Percentiles rank a stretch among this genome's conserved stretches.
Conservation (phyloP, 2,888 invertebrate genomes). For the Orthosia incerta region DNA sequence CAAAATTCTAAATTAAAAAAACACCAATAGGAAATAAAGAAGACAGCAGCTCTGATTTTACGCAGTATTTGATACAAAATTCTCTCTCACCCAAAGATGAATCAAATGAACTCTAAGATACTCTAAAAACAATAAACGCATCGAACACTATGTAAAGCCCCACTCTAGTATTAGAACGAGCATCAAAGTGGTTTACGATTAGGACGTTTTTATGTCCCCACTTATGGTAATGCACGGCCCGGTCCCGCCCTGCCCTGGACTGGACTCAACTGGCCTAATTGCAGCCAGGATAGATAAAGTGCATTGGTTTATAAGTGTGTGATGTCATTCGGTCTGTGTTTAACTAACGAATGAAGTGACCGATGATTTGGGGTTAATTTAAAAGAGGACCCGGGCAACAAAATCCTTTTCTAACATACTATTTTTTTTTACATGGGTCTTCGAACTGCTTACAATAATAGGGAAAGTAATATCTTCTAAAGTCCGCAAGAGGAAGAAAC, state of each 20-base stretch:
- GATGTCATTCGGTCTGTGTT: constrained; percentile 65
- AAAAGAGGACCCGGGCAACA: constrained; percentile 19
- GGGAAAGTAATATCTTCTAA: not conserved
- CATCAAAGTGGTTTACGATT: constrained; percentile 71
- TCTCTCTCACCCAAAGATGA: not conserved
- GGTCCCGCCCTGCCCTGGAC: constrained; percentile 46
- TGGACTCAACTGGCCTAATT: constrained; percentile 67
- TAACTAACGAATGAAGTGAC: constrained; percentile 52
- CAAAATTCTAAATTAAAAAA: not conserved
- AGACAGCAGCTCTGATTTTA: too few species aligned
- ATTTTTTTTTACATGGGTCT: not conserved
- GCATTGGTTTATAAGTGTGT: constrained; percentile 74
- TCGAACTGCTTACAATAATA: not conserved
- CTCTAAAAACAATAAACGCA: constrained; percentile 53
- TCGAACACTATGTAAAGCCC: constrained; percentile 46
- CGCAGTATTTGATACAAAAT: not conserved
- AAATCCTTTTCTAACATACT: not conserved
- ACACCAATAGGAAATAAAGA: too few species aligned
- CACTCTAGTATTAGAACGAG: constrained; percentile 53
- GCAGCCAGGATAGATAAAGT: constrained; percentile 73
- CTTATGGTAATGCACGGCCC: constrained; percentile 77
- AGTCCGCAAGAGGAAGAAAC: not conserved
- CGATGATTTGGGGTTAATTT: constrained; percentile 34
- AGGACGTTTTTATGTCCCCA: constrained; percentile 77
- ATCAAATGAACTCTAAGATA: constrained; percentile 10